Percentiles rank a stretch among this genome's conserved stretches.
phyloP scores from a whole-genome alignment of 2,113 vertebrate genomes.

The Oreotrochilus melanogaster region DNA sequence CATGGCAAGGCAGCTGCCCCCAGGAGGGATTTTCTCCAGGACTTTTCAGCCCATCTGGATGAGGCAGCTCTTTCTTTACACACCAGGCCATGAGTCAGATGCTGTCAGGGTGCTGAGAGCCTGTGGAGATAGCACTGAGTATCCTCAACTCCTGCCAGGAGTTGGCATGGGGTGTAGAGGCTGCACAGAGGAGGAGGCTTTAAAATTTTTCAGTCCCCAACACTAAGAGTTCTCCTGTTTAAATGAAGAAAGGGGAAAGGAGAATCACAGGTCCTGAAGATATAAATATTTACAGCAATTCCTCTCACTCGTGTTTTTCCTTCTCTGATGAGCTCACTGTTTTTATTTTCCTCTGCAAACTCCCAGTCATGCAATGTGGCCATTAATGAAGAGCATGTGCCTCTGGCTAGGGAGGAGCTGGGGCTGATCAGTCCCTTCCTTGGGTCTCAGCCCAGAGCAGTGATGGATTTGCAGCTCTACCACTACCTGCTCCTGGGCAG shows the following conservation, averaged over 20 bases:
- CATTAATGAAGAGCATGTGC: conserved; percentile 56
- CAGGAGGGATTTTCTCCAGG: neutral
- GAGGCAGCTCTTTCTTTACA: neutral
- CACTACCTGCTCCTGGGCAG: neutral
- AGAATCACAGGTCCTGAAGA: neutral
- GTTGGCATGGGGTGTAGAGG: neutral
- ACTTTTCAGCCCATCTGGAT: neutral
- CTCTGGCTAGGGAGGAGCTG: neutral
- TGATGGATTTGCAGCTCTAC: neutral
- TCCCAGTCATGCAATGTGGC: conserved; percentile 47
- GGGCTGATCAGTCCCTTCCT: neutral
- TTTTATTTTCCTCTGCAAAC: conserved; percentile 28
- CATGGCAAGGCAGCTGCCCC: accelerated
- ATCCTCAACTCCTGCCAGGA: neutral
- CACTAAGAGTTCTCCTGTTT: neutral
- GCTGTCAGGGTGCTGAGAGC: neutral
- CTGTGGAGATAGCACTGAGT: neutral
- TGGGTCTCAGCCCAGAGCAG: neutral
- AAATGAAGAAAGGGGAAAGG: conserved; percentile 8
- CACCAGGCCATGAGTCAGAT: neutral
- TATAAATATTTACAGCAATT: conserved; percentile 56
- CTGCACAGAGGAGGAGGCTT: neutral
- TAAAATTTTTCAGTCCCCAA: neutral
- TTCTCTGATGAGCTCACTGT: conserved; percentile 57
- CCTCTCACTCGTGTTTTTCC: conserved; percentile 29